Evolutionary conservation across 2,797 vertebrate species (phyloP), one percentile per base, ranked within the genome.

Genomic region (Lophotriccus pileatus): DNA sequence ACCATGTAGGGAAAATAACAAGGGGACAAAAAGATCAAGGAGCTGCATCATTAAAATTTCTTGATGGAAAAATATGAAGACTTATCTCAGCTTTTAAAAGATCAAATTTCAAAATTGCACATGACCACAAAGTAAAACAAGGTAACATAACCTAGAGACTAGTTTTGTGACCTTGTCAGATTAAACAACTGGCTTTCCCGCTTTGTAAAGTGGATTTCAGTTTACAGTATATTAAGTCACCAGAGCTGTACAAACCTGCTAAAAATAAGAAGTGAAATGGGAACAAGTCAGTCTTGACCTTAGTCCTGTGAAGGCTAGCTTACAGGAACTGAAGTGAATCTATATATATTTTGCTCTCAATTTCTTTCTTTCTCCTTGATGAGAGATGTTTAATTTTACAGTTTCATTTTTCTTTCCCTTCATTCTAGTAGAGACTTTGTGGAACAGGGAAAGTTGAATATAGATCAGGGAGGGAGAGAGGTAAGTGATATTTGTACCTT

Each of bases 161-260:
- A 72, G 21, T 84, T 76, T 78, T 69, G 55, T 70, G 76, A 84
- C 55, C 44, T 76, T 9, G 1, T 75, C 22, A 75, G 84, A 70
- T 88, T 59, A 92, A 90, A 34, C 37, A 92, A 66, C 46, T 87
- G 77, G 5, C 39, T 95, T 27, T 79, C 66, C 79, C 52, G 46
- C 63, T 90, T 90, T 84, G 69, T 92, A 93, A 91, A 80, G 49
- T 91, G 88, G 64, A 63, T 92, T 91, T 88, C 66, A 84, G 82
- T 53, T 83, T 81, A 41, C n/a, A 58, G 68, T 73, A 66, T 75
- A 84, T 78, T 75, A 95, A 93, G 69, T 91, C 67, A 91, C n/a
- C 28, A 80, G 44, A 74, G 64, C 56, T 95, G 44, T 83, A 84
- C 63, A 94, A 95, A 37, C 53, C 56, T 82, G 43, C 10, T 62